Evolutionary conservation across 2,797 vertebrate genomes (phyloP).

Genomic region (Alcedo atthis): DNA sequence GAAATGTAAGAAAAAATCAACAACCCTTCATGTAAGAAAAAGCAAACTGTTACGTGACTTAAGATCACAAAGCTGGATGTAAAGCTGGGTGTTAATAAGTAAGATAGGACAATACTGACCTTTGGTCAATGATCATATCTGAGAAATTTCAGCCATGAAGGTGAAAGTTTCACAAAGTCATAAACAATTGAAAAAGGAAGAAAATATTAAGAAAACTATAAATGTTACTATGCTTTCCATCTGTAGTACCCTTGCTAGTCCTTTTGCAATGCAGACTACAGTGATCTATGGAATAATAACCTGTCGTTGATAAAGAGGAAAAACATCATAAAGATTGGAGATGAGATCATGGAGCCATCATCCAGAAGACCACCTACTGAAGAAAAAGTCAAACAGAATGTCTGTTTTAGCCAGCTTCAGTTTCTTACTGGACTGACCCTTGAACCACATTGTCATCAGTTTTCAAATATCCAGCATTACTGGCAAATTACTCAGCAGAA

Average conservation of each 20-base stretch:
- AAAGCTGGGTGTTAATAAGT: background rate
- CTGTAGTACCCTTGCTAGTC: background rate
- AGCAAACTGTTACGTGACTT: background rate
- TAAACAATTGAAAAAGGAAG: slow-evolving; percentile 11
- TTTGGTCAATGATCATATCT: background rate
- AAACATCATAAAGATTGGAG: slow-evolving; percentile 7
- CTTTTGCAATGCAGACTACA: slow-evolving; percentile 24
- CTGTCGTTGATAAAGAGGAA: slow-evolving; percentile 50
- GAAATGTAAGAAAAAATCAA: background rate
- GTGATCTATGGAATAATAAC: slow-evolving; percentile 18
- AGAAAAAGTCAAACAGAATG: slow-evolving; percentile 53
- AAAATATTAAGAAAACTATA: background rate
- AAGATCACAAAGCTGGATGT: background rate
- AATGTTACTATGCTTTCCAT: background rate
- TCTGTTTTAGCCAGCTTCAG: slow-evolving; percentile 42
- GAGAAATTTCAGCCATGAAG: slow-evolving; percentile 9
- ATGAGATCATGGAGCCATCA: slow-evolving; percentile 6
- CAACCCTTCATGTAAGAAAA: background rate
- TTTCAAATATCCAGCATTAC: slow-evolving; percentile 71
- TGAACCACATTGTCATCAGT: slow-evolving; percentile 73
- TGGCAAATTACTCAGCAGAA: slow-evolving; percentile 76
- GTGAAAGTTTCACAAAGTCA: background rate
- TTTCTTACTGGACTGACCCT: slow-evolving; percentile 60
- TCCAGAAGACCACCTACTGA: slow-evolving; percentile 3
- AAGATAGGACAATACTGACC: background rate